Evolutionary conservation across 2,113 vertebrate genomes (phyloP), one percentile per base, ranked within the genome.

Genomic region (Progne subis): DNA sequence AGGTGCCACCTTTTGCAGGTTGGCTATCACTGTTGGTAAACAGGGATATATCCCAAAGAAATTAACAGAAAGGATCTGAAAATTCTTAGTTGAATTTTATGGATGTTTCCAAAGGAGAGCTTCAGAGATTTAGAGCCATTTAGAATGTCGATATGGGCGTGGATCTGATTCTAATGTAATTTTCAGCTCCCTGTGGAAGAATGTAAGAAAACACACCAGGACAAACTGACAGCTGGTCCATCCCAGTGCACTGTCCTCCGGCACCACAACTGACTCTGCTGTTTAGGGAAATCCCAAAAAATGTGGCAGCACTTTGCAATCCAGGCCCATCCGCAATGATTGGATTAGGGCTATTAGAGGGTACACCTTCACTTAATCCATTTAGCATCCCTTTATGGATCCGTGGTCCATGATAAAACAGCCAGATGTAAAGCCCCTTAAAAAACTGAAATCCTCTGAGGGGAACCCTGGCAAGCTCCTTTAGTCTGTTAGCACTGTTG

Each of bases 361-460:
- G 46, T 39, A 67, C 63, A 96, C 68, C 86, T 94, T 67, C 34
- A 17, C 26, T 83, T 93, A 92, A 94, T 94, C 72, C 47, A 7
- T 92, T 94, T 78, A 92, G 11, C 72, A 83, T 67, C 23, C 49
- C 24, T 67, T 81, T 67, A 71, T 19, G 39, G 63, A 86, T 68
- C 20, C 77, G 29, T n/a, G 57, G 56, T 47, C 88, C 24, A 17
- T 24, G 56, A 88, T 53, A 79, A 93, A 95, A 8, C 23, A 83
- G 41, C 7, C 63, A 85, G 43, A 76, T 85, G 67, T 60, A 94
- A 94, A 94, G n/a, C 8, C 61, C 37, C 31, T 88, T 76, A 49
- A 75, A 91, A 87, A 85, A 83, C 3, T 12, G 4, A 70, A 85
- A 72, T 69, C 57, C 39, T 87, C 64, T 25, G 75, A 31, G 41